These are phyloP conservation scores for Cololabis saira DNA, from an alignment of 2,113 vertebrate genomes.

Conservation along the genomic window DNA sequence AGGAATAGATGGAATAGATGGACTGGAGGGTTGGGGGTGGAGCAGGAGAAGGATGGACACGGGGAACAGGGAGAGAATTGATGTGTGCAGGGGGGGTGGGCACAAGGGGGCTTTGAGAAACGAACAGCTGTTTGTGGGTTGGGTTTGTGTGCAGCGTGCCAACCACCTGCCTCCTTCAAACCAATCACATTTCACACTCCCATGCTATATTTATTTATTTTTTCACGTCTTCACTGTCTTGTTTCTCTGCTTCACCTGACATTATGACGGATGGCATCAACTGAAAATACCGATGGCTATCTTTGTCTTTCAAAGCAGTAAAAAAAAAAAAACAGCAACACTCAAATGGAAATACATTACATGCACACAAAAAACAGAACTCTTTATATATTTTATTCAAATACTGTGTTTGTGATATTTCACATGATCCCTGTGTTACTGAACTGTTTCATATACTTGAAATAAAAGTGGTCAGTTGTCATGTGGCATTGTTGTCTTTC, in stretches of 20 bases:
- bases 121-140: conserved; percentile 70
- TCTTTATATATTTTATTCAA: no score
- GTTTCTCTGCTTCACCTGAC: background rate
- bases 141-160: conserved; percentile 52
- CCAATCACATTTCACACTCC: conserved; percentile 76
- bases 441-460: no score
- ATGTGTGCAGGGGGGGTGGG: conserved; percentile 21
- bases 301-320: no score
- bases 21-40: conserved; percentile 28
- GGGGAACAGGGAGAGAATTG: conserved; percentile 18
- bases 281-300: no score
- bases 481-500: no score
- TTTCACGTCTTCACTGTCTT: background rate
- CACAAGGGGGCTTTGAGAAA: conserved; percentile 64
- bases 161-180: conserved; percentile 78
- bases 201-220: background rate
- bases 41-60: conserved; percentile 13
- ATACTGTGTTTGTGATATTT: no score
- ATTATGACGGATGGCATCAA: no score
- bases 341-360: no score
- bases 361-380: no score
- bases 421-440: no score
- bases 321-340: no score
- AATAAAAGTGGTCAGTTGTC: no score
- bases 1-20: conserved; percentile 22